Percentiles rank a stretch among this genome's conserved stretches.
phyloP scores from a whole-genome alignment of 2,113 vertebrate species.

The Pygoscelis adeliae region DNA sequence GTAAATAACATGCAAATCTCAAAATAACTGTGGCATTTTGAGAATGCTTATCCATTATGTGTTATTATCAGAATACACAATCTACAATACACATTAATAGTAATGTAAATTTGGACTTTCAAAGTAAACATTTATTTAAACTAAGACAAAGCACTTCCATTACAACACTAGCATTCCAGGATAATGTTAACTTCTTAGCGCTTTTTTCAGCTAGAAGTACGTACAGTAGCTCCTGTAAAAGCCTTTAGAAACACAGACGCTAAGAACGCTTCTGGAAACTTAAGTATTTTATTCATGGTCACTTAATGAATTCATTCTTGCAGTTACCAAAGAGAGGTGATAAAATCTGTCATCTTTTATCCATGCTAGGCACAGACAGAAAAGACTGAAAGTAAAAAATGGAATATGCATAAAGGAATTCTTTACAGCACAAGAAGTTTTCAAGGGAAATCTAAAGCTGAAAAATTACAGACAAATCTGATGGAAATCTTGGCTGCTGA shows the following conservation, averaged over 20 bases:
- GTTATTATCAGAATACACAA: neutral
- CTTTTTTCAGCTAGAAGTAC: neutral
- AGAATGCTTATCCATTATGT: neutral
- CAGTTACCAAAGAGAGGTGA: neutral
- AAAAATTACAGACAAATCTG: neutral
- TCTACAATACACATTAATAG: neutral
- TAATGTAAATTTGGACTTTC: conserved; percentile 2
- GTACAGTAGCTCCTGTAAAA: neutral
- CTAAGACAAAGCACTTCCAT: conserved; percentile 32
- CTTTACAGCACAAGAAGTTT: neutral
- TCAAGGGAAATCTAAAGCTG: neutral
- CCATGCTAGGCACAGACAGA: neutral
- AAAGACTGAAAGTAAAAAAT: neutral
- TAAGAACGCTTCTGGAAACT: neutral
- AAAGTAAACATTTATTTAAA: conserved; percentile 48
- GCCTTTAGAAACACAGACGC: neutral
- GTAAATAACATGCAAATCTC: neutral
- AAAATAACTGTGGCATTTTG: neutral
- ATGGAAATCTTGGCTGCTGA: neutral
- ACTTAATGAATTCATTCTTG: neutral
- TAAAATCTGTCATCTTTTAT: neutral
- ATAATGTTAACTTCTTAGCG: neutral
- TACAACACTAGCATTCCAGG: neutral
- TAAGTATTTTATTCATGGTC: neutral
- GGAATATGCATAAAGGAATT: neutral